These are phyloP conservation scores for Odontothrips loti DNA, from an alignment of 2,888 invertebrate species.

Conservation along the genomic window DNA sequence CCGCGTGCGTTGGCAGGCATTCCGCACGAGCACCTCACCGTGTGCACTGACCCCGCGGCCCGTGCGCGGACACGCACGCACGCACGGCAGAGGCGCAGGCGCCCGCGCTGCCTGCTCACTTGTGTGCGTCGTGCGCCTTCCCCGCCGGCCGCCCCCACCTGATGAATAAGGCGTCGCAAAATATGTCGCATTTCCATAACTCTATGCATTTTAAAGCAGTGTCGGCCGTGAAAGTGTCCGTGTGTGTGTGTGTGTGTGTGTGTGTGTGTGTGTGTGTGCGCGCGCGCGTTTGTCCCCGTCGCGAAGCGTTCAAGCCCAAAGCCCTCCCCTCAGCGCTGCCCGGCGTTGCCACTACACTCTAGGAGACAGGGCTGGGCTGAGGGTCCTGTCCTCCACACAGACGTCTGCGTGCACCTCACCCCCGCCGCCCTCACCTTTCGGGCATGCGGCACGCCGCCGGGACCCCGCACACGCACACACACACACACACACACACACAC, in stretches of 20 bases:
- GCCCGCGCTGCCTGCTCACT: background rate
- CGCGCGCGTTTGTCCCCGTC: background rate
- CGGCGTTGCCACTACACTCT: too few species aligned
- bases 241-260: background rate
- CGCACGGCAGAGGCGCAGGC: background rate
- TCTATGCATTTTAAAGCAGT: constrained; percentile 20
- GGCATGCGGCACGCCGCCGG: too few species aligned
- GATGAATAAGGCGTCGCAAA: constrained; percentile 5
- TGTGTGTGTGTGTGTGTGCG: background rate
- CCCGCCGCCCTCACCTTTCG: too few species aligned
- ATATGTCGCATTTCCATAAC: constrained; percentile 18
- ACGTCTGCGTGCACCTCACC: too few species aligned
- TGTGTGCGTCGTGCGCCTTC: background rate
- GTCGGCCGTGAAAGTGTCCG: background rate
- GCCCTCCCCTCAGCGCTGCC: too few species aligned
- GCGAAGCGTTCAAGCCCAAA: too few species aligned
- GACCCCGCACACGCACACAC: too few species aligned
- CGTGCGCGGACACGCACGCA: background rate
- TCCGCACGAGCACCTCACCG: too few species aligned
- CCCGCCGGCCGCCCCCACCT: background rate
- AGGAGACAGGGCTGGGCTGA: too few species aligned
- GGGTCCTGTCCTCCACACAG: too few species aligned
- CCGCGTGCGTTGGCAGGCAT: too few species aligned
- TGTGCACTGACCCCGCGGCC: background rate
- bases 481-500: too few species aligned